A percentile compares a stretch with the other conserved stretches of the same genome.
phyloP scores from a whole-genome alignment of 2,797 vertebrate species.

The Balearica regulorum region DNA sequence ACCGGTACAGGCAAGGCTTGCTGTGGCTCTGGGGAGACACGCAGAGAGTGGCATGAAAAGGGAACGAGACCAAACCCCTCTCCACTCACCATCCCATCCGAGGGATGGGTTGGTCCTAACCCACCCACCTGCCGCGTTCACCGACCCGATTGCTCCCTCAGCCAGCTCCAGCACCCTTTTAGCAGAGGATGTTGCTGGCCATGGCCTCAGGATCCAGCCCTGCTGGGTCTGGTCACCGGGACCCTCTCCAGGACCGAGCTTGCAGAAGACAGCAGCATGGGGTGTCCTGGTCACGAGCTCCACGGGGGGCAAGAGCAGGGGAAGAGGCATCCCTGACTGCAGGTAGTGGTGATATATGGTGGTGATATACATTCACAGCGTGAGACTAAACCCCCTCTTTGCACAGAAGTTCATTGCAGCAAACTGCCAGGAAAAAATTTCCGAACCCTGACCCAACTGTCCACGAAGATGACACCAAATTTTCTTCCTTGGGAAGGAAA shows the following conservation, averaged over 20 bases:
- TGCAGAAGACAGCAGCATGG: too few relatives aligned
- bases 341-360: not conserved
- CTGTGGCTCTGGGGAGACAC: not conserved
- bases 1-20: not conserved
- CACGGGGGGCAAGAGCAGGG: not conserved
- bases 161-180: not conserved
- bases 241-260: not conserved
- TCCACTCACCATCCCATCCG: fast-evolving
- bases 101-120: not conserved
- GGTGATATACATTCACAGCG: fast-evolving
- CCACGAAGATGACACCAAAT: too few relatives aligned
- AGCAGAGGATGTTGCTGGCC: not conserved
- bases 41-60: too few relatives aligned
- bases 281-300: not conserved
- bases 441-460: not conserved
- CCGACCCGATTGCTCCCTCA: not conserved
- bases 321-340: not conserved
- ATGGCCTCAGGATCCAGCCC: not conserved
- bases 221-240: too few relatives aligned
- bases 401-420: not conserved
- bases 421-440: not conserved
- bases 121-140: not conserved
- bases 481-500: not conserved
- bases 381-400: not conserved
- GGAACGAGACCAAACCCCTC: not conserved